Base-by-base conservation (phyloP, 1,140 invertebrate genomes). In the Glossosoma conforme region DNA sequence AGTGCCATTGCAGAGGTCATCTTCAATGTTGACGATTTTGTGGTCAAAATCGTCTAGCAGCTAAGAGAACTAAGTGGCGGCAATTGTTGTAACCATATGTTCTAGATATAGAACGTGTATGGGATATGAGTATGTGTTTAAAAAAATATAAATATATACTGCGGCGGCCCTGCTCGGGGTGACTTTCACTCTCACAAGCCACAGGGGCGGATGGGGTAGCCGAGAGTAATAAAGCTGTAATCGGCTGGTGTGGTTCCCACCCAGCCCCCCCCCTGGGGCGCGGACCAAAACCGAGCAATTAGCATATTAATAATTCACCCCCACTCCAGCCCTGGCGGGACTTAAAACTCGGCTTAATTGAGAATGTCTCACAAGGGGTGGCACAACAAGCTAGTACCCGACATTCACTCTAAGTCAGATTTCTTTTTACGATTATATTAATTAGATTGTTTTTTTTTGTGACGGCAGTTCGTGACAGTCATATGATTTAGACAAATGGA, bases 241-340 rank as follows among this genome's bases (percentile, higher is more conserved):
- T 58, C 56, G 56, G 43, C 52, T 52, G 56, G 52, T 58, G 56
- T 50, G 24, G 35, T 24, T 14, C 28, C 28, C 25, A 35, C 32
- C 30, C 21, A n/a, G 43, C 22, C 42, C 48, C 19, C 35, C 30
- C 14, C 32, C 13, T 24, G 20, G n/a, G n/a, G n/a, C n/a, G 20
- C 49, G 24, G 21, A 43, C 42, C 18, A 38, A 49, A 49, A 46
- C 20, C 50, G 22, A 33, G 56, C 56, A 58, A 58, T 58, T 58
- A 58, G 56, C 56, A 58, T 58, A 58, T 58, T 58, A 58, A 58
- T 58, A 58, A 58, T 58, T 58, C 40, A 53, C 51, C 50, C 15
- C 42, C 42, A 43, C 37, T 43, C 18, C 11, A 24, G 18, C 18
- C 22, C 52, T 43, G 32, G 41, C 33, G 50, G 40, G 41, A 45